Conservation (phyloP, 2,113 vertebrate species). For the Cheirogaleus medius region DNA sequence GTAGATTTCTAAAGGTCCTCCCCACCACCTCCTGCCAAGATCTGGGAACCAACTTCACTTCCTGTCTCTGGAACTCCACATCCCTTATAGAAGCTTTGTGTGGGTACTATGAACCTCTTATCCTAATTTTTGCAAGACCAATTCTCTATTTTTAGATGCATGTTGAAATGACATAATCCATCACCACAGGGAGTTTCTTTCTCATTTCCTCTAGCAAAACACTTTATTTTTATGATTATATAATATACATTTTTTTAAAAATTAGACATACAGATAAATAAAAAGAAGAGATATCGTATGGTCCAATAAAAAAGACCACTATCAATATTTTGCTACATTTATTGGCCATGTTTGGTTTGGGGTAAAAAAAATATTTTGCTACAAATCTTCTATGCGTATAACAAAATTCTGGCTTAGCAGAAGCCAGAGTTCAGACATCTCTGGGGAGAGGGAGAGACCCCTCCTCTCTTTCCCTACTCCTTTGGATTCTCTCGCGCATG, state of each 20-base stretch:
- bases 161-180: conserved; percentile 1
- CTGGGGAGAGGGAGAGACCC: not conserved
- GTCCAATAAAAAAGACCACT: not conserved
- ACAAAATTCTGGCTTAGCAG: not conserved
- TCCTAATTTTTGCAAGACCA: not conserved
- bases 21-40: not conserved
- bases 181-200: not conserved
- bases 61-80: not conserved
- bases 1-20: not conserved
- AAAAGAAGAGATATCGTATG: not conserved
- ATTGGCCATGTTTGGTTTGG: too few relatives aligned
- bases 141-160: conserved; percentile 24
- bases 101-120: not conserved
- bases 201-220: conserved; percentile 1
- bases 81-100: conserved; percentile 7
- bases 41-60: not conserved
- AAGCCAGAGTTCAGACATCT: not conserved
- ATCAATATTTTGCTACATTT: not conserved
- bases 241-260: not conserved
- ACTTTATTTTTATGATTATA: conserved; percentile 17
- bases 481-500: not conserved
- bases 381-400: not conserved
- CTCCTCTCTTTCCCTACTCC: not conserved
- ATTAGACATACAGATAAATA: not conserved
- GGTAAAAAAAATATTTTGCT: not conserved